A percentile compares a stretch with the other conserved stretches of the same genome.
Evolutionary conservation across 2,888 invertebrate genomes (phyloP).

Genomic region (Nemotelus nigrinus): DNA sequence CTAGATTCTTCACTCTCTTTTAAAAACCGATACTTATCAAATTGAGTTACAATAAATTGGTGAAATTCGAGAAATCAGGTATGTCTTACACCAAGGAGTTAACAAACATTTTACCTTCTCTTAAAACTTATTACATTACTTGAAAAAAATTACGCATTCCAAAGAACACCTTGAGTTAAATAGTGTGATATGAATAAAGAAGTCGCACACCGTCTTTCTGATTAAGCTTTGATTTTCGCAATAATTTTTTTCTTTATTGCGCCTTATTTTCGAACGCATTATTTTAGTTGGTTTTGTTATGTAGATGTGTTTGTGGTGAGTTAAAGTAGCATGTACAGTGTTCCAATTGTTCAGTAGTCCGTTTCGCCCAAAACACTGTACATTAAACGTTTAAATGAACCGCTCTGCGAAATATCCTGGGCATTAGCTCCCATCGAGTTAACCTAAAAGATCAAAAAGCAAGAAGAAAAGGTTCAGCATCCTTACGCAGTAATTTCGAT

Average conservation of each 20-base stretch:
- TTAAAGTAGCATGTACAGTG: not conserved
- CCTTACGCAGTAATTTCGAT: not conserved
- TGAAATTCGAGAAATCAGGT: not conserved
- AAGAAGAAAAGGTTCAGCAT: not conserved
- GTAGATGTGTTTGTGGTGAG: not conserved
- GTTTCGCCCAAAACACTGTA: slow-evolving; percentile 86
- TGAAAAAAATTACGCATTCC: too few relatives aligned
- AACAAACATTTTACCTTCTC: too few relatives aligned
- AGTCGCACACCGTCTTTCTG: not conserved
- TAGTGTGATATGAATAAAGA: slow-evolving; percentile 7
- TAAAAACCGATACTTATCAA: not conserved
- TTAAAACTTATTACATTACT: too few relatives aligned
- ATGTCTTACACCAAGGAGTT: too few relatives aligned
- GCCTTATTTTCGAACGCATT: not conserved
- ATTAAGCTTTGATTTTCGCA: not conserved
- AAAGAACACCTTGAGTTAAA: not conserved
- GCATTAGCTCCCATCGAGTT: slow-evolving; percentile 75
- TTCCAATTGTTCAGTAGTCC: slow-evolving; percentile 66
- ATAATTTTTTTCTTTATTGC: not conserved
- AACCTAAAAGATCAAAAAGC: slow-evolving; percentile 57
- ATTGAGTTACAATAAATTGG: not conserved
- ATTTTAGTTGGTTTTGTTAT: not conserved
- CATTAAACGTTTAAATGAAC: slow-evolving; percentile 92
- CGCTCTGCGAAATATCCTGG: slow-evolving; percentile 89
- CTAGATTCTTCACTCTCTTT: slow-evolving; percentile 45